Percentiles rank a stretch among this genome's conserved stretches.
Evolutionary conservation across 2,797 vertebrate species (phyloP).

Genomic region (Meriones psammophilus): DNA sequence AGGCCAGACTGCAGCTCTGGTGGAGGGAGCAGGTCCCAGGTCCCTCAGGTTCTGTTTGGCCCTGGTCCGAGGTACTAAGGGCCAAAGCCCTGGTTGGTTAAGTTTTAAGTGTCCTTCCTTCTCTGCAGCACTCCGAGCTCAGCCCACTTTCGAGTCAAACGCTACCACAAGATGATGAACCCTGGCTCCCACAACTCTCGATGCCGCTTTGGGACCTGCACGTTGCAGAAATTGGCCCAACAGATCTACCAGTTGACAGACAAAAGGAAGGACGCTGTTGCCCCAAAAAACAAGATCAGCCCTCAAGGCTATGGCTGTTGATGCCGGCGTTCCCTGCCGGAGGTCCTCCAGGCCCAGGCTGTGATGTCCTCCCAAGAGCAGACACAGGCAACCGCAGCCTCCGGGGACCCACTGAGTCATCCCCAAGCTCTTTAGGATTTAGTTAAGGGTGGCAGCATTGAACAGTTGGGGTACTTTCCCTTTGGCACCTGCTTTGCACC

Average conservation of each 20-base stretch:
- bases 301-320: conserved; percentile 95
- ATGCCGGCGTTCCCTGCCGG: conserved; percentile 86
- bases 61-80: background rate
- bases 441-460: conserved; percentile 57
- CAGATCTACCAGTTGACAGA: conserved; percentile 93
- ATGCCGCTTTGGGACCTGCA: conserved; percentile 93
- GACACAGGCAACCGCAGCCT: background rate
- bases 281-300: conserved; percentile 93
- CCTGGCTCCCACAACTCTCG: conserved; percentile 87
- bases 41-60: background rate
- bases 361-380: background rate
- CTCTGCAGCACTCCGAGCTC: conserved; percentile 83
- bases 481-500: conserved; percentile 50
- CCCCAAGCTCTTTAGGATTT: conserved; percentile 68
- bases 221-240: conserved; percentile 94
- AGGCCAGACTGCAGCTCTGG: background rate
- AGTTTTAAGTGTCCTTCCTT: conserved; percentile 66
- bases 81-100: background rate
- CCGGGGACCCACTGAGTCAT: conserved; percentile 35
- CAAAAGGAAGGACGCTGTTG: conserved; percentile 90
- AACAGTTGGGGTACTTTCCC: background rate
- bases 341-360: conserved; percentile 60
- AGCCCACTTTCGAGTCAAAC: conserved; percentile 90
- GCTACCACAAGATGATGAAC: conserved; percentile 91
- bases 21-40: background rate